These are phyloP conservation scores for Lepidiolamprologus cunningtoni DNA, from an alignment of 2,113 vertebrate genomes.

Conservation along the genomic window DNA sequence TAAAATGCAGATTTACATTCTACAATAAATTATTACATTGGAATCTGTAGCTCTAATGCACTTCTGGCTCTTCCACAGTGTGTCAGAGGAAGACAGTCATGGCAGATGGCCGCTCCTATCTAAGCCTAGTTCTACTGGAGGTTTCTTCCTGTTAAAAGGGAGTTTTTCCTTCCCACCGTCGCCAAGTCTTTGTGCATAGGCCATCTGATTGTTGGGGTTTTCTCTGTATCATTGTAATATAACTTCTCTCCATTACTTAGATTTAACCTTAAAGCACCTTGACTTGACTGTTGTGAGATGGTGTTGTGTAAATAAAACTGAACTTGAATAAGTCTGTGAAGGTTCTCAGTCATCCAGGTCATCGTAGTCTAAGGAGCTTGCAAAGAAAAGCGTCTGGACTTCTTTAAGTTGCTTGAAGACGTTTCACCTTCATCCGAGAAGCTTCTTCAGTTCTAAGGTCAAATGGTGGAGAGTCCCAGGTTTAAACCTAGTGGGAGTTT, in stretches of 20 bases:
- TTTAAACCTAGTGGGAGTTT: fast-evolving
- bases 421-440: too few species aligned
- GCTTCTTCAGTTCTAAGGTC: too few species aligned
- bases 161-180: fast-evolving
- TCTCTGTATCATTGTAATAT: background rate
- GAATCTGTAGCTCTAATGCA: background rate
- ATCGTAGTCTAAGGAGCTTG: too few species aligned
- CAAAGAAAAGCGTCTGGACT: too few species aligned
- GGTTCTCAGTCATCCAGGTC: too few species aligned
- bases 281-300: background rate
- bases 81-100: background rate
- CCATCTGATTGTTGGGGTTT: background rate
- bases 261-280: background rate
- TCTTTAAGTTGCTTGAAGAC: fast-evolving
- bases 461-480: fast-evolving
- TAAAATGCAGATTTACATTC: background rate
- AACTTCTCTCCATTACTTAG: background rate
- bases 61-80: background rate
- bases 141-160: background rate
- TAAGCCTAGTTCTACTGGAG: background rate
- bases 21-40: background rate
- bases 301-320: background rate
- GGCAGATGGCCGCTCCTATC: background rate
- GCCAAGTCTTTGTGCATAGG: background rate
- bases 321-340: too few species aligned